Percentiles rank a stretch among this genome's conserved stretches.
Conservation (phyloP, 2,113 vertebrate species). For the mouse (Mus musculus) region GRCm39 chr2:135644501-135645000, state of each 20-base stretch:
- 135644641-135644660: neutral
- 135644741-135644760: neutral
- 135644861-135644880: neutral
- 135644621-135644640: neutral
- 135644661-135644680: neutral
- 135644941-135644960: neutral
- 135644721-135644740: neutral
- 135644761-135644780: neutral
- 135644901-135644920: neutral
- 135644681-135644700: neutral
- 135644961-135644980: conserved; percentile 30
- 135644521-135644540: neutral
- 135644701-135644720: neutral
- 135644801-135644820: conserved; percentile 43
- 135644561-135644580: neutral
- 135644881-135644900: neutral
- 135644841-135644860: neutral
- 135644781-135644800: neutral
- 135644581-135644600: too few species aligned
- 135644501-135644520: neutral
- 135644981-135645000: neutral
- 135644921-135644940: neutral
- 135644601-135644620: neutral
- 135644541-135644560: neutral
- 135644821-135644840: conserved; percentile 19